phyloP scores from a whole-genome alignment of 2,797 vertebrate species.

The Mallotus villosus region DNA sequence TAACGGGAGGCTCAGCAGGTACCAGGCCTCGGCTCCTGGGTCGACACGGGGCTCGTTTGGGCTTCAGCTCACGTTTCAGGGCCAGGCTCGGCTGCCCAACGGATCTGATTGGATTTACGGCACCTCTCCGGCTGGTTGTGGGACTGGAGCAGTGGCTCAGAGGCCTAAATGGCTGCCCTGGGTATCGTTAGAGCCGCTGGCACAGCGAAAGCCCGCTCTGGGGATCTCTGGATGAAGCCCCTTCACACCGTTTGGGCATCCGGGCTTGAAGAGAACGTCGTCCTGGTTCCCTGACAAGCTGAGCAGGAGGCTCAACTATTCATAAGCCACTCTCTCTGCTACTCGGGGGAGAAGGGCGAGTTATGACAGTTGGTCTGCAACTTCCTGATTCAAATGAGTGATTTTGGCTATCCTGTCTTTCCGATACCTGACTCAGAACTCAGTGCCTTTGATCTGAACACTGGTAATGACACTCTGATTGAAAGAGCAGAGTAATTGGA shows the following conservation, averaged over 20 bases:
- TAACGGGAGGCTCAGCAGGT: conserved; percentile 47
- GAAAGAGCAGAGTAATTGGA: neutral
- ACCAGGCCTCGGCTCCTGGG: conserved; percentile 36
- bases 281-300: conserved; percentile 79
- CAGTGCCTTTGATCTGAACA: neutral
- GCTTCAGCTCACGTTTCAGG: conserved; percentile 37
- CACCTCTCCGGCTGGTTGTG: conserved; percentile 47
- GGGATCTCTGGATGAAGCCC: conserved; percentile 58
- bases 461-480: neutral
- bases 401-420: neutral
- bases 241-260: conserved; percentile 74
- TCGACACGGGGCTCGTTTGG: conserved; percentile 52
- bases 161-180: conserved; percentile 46
- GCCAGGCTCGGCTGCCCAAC: conserved; percentile 47
- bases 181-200: conserved; percentile 55
- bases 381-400: conserved; percentile 9
- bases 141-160: conserved; percentile 40
- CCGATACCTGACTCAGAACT: neutral
- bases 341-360: conserved; percentile 29
- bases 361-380: conserved; percentile 22
- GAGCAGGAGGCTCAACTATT: conserved; percentile 63
- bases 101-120: conserved; percentile 62
- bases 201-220: conserved; percentile 44
- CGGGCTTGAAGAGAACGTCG: conserved; percentile 78
- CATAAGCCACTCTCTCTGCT: conserved; percentile 40